A percentile compares a stretch with the other conserved stretches of the same genome.
Conservation (phyloP, 2,797 vertebrate species). For the Pipistrellus kuhlii region DNA sequence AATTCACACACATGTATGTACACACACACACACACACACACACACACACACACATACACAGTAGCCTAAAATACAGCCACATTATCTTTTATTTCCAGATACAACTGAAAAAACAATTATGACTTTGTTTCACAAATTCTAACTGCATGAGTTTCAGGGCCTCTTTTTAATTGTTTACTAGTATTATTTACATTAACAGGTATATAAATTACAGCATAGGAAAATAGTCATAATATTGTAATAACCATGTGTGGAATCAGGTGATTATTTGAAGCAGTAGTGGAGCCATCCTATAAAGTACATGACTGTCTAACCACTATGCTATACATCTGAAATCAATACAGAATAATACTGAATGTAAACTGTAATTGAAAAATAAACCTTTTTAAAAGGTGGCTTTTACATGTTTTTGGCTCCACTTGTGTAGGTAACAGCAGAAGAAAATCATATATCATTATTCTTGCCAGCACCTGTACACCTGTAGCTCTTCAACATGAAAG, state of each 20-base stretch:
- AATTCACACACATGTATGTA: background rate
- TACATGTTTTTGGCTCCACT: background rate
- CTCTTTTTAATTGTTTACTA: background rate
- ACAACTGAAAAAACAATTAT: background rate
- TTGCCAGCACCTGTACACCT: no score
- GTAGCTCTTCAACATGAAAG: background rate
- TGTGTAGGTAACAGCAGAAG: background rate
- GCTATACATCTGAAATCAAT: background rate
- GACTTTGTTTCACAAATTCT: background rate
- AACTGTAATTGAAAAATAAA: background rate
- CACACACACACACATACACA: no score
- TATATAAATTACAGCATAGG: background rate
- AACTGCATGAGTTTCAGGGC: background rate
- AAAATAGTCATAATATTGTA: background rate
- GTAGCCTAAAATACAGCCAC: background rate
- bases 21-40: background rate
- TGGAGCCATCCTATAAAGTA: background rate
- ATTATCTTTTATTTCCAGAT: background rate
- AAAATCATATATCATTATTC: background rate
- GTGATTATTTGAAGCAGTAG: background rate
- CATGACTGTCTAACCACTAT: background rate
- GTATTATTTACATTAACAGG: background rate
- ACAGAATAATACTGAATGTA: background rate
- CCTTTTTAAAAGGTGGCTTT: background rate
- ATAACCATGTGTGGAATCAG: background rate